phyloP scores from a whole-genome alignment of 35 echinoderm and acorn worm genomes.

The Ptychodera flava region DNA sequence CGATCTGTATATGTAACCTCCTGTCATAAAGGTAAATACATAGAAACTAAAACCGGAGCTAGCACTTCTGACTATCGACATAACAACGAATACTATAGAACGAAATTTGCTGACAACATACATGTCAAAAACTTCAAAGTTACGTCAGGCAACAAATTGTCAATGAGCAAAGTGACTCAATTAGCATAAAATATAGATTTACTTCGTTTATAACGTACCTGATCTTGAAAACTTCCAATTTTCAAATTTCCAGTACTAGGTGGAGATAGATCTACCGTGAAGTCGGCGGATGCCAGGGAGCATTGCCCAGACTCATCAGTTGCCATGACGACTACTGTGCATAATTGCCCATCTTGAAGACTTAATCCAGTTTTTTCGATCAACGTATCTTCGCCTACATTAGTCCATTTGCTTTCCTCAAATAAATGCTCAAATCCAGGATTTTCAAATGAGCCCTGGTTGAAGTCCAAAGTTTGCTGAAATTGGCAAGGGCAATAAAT shows the following conservation, averaged over 20 bases:
- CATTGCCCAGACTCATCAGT: no score
- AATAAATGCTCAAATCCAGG: no score
- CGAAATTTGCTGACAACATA: background rate
- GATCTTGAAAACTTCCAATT: slow-evolving; percentile 16
- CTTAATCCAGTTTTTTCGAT: slow-evolving; percentile 10
- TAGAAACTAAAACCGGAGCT: background rate
- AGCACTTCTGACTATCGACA: background rate
- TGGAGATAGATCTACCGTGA: slow-evolving; percentile 23
- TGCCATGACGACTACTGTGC: slow-evolving; percentile 11
- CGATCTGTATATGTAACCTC: slow-evolving; percentile 11
- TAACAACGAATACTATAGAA: background rate
- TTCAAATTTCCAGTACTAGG: slow-evolving; percentile 17
- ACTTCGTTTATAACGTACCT: background rate
- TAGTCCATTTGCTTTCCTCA: background rate
- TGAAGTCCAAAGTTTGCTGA: no score
- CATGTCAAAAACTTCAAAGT: no score
- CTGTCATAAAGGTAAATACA: background rate
- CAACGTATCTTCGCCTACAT: slow-evolving; percentile 25
- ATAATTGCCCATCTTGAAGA: background rate
- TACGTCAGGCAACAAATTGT: no score
- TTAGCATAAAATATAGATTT: background rate
- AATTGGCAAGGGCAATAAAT: no score
- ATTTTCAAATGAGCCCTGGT: no score
- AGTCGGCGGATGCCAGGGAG: slow-evolving; percentile 4
- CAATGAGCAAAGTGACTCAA: no score